These are phyloP conservation scores for Odontothrips loti DNA, from an alignment of 2,888 invertebrate genomes.

Conservation along the genomic window DNA sequence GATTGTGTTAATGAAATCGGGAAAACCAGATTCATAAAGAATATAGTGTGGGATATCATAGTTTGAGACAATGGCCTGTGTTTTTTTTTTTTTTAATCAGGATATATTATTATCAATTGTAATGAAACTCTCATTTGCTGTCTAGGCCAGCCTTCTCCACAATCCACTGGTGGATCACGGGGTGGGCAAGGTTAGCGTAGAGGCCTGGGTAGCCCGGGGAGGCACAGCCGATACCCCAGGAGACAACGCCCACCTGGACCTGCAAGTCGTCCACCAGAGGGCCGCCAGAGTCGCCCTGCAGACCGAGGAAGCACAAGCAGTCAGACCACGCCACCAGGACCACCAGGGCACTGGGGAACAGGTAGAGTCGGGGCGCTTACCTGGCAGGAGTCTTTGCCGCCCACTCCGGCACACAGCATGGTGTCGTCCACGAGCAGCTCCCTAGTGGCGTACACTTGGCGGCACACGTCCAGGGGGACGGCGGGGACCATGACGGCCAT, in stretches of 20 bases:
- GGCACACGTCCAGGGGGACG: not conserved
- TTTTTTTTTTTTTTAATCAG: too few species aligned
- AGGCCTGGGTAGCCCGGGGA: not conserved
- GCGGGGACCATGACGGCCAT: not conserved
- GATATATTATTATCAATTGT: too few species aligned
- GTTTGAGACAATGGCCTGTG: too few species aligned
- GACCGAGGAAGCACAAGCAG: too few species aligned
- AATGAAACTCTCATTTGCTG: not conserved
- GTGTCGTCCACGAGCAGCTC: conserved; percentile 31
- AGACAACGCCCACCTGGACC: not conserved
- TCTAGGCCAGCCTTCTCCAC: not conserved
- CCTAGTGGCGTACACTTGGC: not conserved
- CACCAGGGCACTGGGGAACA: too few species aligned
- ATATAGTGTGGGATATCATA: too few species aligned
- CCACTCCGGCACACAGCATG: conserved; percentile 41
- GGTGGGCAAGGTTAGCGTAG: not conserved
- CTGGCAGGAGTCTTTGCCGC: conserved; percentile 41
- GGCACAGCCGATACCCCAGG: conserved; percentile 3
- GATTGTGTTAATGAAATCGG: too few species aligned
- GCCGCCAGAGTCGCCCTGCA: not conserved
- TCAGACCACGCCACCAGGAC: too few species aligned
- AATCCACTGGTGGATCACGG: not conserved
- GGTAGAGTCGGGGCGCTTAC: not conserved
- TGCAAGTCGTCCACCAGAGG: not conserved
- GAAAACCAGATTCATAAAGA: too few species aligned